Evolutionary conservation across 2,113 vertebrate genomes (phyloP), one percentile per base, ranked within the genome.

Genomic region (zebrafish (Danio rerio)): DNA sequence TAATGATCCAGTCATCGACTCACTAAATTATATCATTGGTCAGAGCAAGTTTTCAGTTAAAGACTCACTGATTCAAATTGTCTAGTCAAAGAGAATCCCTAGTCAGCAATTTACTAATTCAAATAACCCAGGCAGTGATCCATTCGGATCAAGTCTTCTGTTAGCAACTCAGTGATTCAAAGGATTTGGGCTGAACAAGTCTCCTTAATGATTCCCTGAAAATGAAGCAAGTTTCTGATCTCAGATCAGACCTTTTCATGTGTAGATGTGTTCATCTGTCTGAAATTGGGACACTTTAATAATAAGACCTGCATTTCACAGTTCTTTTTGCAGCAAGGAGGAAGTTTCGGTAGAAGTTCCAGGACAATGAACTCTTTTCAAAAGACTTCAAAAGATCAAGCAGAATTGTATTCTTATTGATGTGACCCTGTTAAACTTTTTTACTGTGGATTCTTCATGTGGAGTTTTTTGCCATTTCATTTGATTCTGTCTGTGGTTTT

Each of bases 401-500:
- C n/a, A 49, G 42, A 76, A 47, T 76, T 21, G 43, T 16, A 61
- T 47, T 47, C 40, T 3, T 74, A 50, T 42, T 59, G 58, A 59
- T 59, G 18, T 59, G 40, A 62, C 43, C 47, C 12, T 15, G 40
- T 79, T 21, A 79, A 55, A 66, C 49, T 66, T 31, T n/a, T 18
- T 55, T 2, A 43, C 47, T n/a, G 49, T 65, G 47, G 10, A 61
- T 76, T 61, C 61, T 65, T 66, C 62, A 40, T 53, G 76, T 6
- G 16, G 49, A 43, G 49, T 20, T 69, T 63, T 59, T 79, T 58
- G 47, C 66, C 31, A 62, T 11, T 76, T 47, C 62, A 81, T 70
- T 62, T 81, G 43, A 70, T 50, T 76, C 42, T 62, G 4, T 11
- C 42, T 63, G 31, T 50, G 31, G 55, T 73, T 72, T 59, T 56